Evolutionary conservation across 2,113 vertebrate species (phyloP), one percentile per base, ranked within the genome.

Genomic region (Myiozetetes cayanensis): DNA sequence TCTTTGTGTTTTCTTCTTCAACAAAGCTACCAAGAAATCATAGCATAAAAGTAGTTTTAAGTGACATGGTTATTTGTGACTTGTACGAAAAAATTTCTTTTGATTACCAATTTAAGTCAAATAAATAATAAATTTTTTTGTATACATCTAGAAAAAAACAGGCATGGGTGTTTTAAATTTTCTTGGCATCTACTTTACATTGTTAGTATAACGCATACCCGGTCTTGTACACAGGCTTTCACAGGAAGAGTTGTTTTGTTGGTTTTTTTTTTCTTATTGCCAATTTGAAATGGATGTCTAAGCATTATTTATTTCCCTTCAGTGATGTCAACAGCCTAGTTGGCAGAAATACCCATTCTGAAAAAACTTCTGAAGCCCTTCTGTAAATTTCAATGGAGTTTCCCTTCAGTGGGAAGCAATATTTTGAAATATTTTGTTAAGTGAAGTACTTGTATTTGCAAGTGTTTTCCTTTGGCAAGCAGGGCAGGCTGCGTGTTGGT

Each of bases 251-350:
- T 31, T 52, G 70, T 18, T 20, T 3, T 7, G 20, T 53, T 4
- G 19, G 5, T 1, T 0, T 19, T 56, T n/a, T 63, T 44, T 2
- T 12, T 52, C 19, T 46, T 5, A 6, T n/a, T 81, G 87, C 44
- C 56, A 25, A 5, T 85, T 80, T 81, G 53, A 77, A 89, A 67
- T n/a, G 22, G 24, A 39, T 66, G 25, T 39, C 31, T 67, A 41
- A 78, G 33, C 3, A 15, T 23, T 4, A 61, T 58, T 89, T 74
- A 43, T 49, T 87, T 78, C 15, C 50, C 41, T 63, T 82, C 39
- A n/a, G 17, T 31, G 35, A 22, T 81, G n/a, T 33, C 41, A 53
- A 9, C n/a, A 31, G 28, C 47, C 43, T 46, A 23, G 9, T 4
- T 37, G 46, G 52, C 37, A 87, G 73, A 81, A 87, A 74, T 25